Conservation (phyloP, 2,888 invertebrate genomes). For the Drosophila longiperda region DNA sequence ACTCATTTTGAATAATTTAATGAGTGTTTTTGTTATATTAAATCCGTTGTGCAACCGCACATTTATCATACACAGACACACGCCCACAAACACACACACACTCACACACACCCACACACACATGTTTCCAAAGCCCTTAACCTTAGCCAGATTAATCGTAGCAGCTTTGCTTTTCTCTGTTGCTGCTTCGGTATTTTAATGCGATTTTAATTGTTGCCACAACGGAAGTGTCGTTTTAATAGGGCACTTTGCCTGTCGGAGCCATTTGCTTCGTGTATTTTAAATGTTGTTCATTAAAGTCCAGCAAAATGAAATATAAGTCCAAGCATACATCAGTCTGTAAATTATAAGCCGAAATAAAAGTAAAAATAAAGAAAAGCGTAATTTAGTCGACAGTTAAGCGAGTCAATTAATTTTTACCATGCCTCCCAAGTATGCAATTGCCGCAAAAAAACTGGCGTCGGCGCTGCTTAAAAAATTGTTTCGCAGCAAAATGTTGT, state of each 20-base stretch:
- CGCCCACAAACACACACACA: conserved; percentile 5
- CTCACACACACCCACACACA: conserved; percentile 7
- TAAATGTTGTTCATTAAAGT: conserved; percentile 66
- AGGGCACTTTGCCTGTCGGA: conserved; percentile 25
- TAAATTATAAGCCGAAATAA: conserved; percentile 29
- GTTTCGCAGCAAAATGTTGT: conserved; percentile 38
- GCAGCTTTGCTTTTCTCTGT: conserved; percentile 2
- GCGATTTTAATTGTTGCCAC: conserved; percentile 72
- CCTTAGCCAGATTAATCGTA: conserved; percentile 7
- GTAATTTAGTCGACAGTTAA: conserved; percentile 41
- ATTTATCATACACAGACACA: conserved; percentile 64
- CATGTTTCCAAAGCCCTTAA: conserved; percentile 8
- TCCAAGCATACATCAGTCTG: conserved; percentile 37
- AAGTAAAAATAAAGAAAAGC: conserved; percentile 31
- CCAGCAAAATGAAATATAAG: conserved; percentile 5
- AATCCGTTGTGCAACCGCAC: conserved; percentile 63
- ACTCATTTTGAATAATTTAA: conserved; percentile 71
- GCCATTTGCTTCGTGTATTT: conserved; percentile 38
- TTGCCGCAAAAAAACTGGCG: not conserved
- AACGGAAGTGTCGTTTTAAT: conserved; percentile 62
- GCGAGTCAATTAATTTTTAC: conserved; percentile 77
- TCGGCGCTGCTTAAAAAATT: conserved; percentile 27
- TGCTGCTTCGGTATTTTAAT: conserved; percentile 64
- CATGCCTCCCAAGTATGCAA: conserved; percentile 33
- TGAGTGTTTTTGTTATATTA: conserved; percentile 61